Base-by-base conservation (phyloP, 2,113 vertebrate genomes). In the Octodon degus region DNA sequence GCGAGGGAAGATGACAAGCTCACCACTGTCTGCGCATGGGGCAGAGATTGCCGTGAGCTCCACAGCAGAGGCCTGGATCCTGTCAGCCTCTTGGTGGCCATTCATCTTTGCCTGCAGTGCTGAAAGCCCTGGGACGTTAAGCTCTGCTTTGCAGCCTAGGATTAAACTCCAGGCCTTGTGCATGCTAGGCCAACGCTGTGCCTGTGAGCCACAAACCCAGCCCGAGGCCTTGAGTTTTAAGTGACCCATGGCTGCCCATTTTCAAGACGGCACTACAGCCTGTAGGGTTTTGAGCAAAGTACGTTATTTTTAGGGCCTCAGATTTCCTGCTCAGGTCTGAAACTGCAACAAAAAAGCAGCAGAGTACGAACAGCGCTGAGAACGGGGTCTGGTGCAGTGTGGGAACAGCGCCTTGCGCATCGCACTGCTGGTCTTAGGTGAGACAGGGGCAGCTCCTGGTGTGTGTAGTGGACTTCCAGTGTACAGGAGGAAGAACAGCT, bases 251-350 rank as follows among this genome's bases (percentile, higher is more conserved):
- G 17, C 4, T 12, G 70, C 70, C n/a, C n/a, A 22, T 40, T 1
- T 24, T 22, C 22, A 40, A 40, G n/a, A 20, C 30, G 37, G 20
- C 11, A 2, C 17, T 22, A n/a, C n/a, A 11, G 0, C 1, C n/a
- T n/a, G n/a, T n/a, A n/a, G n/a, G 70, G 70, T 24, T 19, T 10
- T 74, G 19, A 74, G 70, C 8, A 9, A 22, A 74, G 19, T 19
- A 40, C 3, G 3, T 40, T 3, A 22, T 4, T 22, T 40, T 11
- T 74, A 74, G 34, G 4, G 70, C n/a, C 37, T 74, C 37, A 22
- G n/a, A 40, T 74, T 74, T 37, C 37, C 70, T 40, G 37, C 70
- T 22, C 7, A 24, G 40, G 37, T 24, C 7, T 74, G 4, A 74
- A 74, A 40, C 37, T 74, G 8, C 24, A 20, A 25, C 5, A 37